A percentile compares a stretch with the other conserved stretches of the same genome.
Conservation (phyloP, 2,888 invertebrate genomes). For the Andrena hattorfiana region DNA sequence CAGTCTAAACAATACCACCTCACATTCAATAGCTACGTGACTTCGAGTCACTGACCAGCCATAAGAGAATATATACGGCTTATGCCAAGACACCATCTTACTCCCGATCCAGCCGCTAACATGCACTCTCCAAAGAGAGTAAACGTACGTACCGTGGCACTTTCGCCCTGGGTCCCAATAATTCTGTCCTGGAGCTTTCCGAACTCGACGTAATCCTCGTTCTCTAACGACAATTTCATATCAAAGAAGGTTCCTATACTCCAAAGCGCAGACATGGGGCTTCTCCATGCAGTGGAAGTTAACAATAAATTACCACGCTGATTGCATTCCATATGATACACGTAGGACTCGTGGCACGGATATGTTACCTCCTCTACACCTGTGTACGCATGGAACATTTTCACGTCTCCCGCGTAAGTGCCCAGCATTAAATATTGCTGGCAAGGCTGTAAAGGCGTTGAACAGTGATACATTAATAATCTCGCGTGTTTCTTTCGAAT, state of each 20-base stretch:
- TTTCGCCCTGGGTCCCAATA: slow-evolving; percentile 94
- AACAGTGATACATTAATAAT: slow-evolving; percentile 43
- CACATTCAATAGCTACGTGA: no score
- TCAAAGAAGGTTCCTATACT: slow-evolving; percentile 86
- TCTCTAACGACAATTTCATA: slow-evolving; percentile 88
- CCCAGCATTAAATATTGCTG: slow-evolving; percentile 92
- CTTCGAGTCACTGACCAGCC: no score
- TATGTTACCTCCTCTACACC: slow-evolving; percentile 93
- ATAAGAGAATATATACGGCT: no score
- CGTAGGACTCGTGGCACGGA: slow-evolving; percentile 94
- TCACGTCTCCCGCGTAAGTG: slow-evolving; percentile 95
- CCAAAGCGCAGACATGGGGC: slow-evolving; percentile 94
- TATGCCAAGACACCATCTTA: no score
- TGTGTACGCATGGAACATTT: slow-evolving; percentile 93
- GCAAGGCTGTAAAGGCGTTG: slow-evolving; percentile 84
- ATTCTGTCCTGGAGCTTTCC: slow-evolving; percentile 95
- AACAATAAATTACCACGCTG: slow-evolving; percentile 92
- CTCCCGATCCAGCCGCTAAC: no score
- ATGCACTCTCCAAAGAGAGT: no score
- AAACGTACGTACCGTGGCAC: slow-evolving; percentile 88
- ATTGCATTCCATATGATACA: slow-evolving; percentile 91
- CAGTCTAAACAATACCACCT: no score
- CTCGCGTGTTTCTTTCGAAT: slow-evolving; percentile 41
- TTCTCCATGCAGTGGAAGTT: slow-evolving; percentile 94
- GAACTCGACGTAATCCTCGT: slow-evolving; percentile 96